Evolutionary conservation across 2,888 invertebrate genomes (phyloP), one percentile per base, ranked within the genome.

Genomic region (Timandra comae): DNA sequence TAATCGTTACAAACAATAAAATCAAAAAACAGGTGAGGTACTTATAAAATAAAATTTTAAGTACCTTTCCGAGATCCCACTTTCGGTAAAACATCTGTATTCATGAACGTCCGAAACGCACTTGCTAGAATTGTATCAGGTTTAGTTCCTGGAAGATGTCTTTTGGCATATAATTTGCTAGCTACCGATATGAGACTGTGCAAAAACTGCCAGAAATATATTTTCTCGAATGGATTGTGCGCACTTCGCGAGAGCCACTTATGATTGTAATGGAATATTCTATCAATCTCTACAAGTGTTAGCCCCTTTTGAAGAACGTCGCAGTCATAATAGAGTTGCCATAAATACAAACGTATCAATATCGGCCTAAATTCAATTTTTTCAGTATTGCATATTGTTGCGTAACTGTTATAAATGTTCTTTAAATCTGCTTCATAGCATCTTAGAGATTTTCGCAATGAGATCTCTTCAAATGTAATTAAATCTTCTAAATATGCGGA

Each of bases 161-260:
- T 65, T 49, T 74, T 74, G 1, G 77, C 67, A 48, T 87, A 88
- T 10, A 88, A 46, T 45, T 66, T 71, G 59, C 74, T 82, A 2
- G 88, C 79, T 12, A 87, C 70, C 22, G 86, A 75, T 38, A 90
- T 68, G 7, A 90, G 47, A 20, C 86, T 82, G 38, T 88, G 88
- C 20, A 88, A 35, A 61, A 88, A 89, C 59, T 90, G 90, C 88
- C 89, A 90, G 52, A 87, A 88, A 57, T 88, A 87, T 49, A 90
- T 81, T 46, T 77, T 82, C 49, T 89, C 89, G 51, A 89, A 90
- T 0, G 90, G 90, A 50, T 85, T 52, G 47, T 89, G 87, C 1
- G 75, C 59, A 2, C 63, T 61, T 34, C 68, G 73, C 1, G 87
- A 59, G 1, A 86, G 63, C 73, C 85, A 84, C 30, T 73, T 69